Evolutionary conservation across 92 coral and sea anemone genomes (phyloP).

Genomic region (Parazoanthus darwini): DNA sequence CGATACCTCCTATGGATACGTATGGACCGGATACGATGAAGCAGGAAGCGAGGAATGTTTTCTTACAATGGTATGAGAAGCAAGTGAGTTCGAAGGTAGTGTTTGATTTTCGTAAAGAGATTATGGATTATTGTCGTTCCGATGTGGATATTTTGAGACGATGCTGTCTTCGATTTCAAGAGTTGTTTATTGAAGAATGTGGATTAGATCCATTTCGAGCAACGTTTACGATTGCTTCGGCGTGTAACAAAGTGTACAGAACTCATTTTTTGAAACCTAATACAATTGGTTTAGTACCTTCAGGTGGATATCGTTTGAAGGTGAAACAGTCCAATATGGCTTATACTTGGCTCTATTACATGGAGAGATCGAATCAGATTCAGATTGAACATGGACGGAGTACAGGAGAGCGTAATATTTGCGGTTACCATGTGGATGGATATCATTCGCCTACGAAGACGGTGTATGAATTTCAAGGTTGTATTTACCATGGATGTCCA

Average conservation of each 20-base stretch:
- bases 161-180: too few relatives aligned
- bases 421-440: conserved; percentile 12
- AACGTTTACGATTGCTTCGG: not conserved
- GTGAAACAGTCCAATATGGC: not conserved
- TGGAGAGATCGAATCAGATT: not conserved
- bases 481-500: conserved; percentile 6
- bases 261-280: not conserved
- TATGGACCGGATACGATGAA: not conserved
- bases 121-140: not conserved
- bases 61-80: too few relatives aligned
- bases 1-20: not conserved
- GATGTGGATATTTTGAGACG: not conserved
- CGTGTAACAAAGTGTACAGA: not conserved
- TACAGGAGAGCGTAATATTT: not conserved
- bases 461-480: conserved; percentile 10
- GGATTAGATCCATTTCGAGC: not conserved
- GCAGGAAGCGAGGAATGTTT: too few relatives aligned
- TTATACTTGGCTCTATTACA: not conserved
- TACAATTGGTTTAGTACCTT: not conserved
- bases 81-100: too few relatives aligned
- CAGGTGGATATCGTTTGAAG: conserved; percentile 2
- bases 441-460: not conserved
- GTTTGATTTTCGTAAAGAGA: not conserved
- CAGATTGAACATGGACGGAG: not conserved
- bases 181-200: too few relatives aligned